Evolutionary conservation across 2,797 vertebrate genomes (phyloP), one percentile per base, ranked within the genome.

Genomic region (Garrulus glandarius): DNA sequence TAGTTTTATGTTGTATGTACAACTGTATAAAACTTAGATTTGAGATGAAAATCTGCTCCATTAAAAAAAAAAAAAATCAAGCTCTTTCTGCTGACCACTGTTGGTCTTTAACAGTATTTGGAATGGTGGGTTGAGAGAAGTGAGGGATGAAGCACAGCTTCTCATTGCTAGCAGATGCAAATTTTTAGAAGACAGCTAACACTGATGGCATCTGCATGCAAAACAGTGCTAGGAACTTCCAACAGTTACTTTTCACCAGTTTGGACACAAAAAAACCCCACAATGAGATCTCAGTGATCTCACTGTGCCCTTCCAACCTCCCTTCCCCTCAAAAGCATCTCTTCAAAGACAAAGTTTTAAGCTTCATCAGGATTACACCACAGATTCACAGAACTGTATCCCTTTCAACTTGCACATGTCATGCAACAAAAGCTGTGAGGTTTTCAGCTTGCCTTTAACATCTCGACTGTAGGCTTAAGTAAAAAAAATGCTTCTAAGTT

Each of bases 361-460:
- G 30, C 12, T 84, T 72, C 0, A 0, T 41, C 43, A 79, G 30
- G 27, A 56, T 80, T 39, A 49, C 24, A 87, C 7, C 22, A 67
- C 5, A 74, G 36, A 37, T 22, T 41, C 12, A 15, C 36, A 83
- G 41, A 74, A 82, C 26, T 37, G 44, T 26, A 56, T 60, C 27
- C 26, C 16, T 92, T 94, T 74, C 41, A 76, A 34, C 30, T 55
- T 50, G 20, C 43, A 87, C 15, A 27, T 52, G 27, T 50, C 46
- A 29, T 3, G 11, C 46, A 88, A 4, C 13, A 10, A 65, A 89
- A 79, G n/a, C 26, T 26, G 39, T 22, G 27, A 71, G n/a, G 11
- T 69, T 93, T 91, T 70, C 63, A 87, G 9, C 10, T 71, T 52
- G 27, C 23, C 32, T 89, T 89, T 52, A 69, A 5, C 11, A 90